phyloP scores from a whole-genome alignment of 2,113 vertebrate species.

The Chaetodon auriga region DNA sequence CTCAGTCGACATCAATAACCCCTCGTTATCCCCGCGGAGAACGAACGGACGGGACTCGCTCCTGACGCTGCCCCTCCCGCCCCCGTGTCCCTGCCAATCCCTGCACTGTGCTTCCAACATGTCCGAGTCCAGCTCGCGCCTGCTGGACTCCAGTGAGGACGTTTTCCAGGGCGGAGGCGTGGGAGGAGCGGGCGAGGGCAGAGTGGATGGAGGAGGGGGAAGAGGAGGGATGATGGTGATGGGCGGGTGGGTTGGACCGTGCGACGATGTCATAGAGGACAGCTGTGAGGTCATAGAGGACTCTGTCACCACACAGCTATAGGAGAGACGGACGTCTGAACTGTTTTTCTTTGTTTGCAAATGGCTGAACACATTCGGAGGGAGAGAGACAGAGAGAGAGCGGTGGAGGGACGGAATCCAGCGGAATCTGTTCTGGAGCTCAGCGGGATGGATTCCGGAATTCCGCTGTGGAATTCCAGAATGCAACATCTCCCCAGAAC shows the following conservation, averaged over 20 bases:
- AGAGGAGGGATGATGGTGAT: slow-evolving; percentile 60
- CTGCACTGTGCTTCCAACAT: slow-evolving; percentile 96
- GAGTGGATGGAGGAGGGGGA: slow-evolving; percentile 28
- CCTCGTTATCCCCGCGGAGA: slow-evolving; percentile 72
- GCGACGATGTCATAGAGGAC: slow-evolving; percentile 90
- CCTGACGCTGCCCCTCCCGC: slow-evolving; percentile 82
- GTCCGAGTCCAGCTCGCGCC: slow-evolving; percentile 94
- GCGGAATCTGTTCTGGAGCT: background rate
- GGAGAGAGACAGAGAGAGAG: slow-evolving; percentile 44
- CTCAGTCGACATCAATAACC: slow-evolving; percentile 55
- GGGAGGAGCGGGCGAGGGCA: slow-evolving; percentile 41
- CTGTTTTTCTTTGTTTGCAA: slow-evolving; percentile 65
- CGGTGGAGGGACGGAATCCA: background rate
- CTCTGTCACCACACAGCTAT: slow-evolving; percentile 95
- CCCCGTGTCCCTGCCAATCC: slow-evolving; percentile 90
- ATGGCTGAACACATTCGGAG: slow-evolving; percentile 39
- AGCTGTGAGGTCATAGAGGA: slow-evolving; percentile 93
- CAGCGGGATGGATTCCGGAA: background rate
- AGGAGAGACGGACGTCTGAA: slow-evolving; percentile 68
- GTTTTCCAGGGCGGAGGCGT: slow-evolving; percentile 88
- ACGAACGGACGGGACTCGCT: slow-evolving; percentile 88
- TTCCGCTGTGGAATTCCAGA: slow-evolving; percentile 5
- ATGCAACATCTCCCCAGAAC: background rate
- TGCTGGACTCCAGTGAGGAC: slow-evolving; percentile 94
- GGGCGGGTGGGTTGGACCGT: slow-evolving; percentile 90